Percentiles rank a stretch among this genome's conserved stretches.
phyloP scores from a whole-genome alignment of 53 echinoderm and acorn worm genomes.

The Actinopyga echinites region DNA sequence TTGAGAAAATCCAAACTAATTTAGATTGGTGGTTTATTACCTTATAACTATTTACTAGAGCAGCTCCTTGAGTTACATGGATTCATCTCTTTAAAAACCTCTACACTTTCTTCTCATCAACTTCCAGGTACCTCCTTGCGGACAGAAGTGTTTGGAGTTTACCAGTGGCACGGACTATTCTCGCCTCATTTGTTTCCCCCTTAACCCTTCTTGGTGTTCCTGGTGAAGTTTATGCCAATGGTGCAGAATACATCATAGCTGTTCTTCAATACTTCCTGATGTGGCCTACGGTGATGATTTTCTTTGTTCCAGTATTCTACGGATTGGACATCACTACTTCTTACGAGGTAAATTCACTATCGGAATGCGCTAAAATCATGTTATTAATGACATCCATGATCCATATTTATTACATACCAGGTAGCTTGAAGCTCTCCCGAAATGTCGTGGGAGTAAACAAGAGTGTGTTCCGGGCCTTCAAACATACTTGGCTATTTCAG shows the following conservation, averaged over 20 bases:
- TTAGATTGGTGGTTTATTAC: too few relatives aligned
- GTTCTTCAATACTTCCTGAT: not conserved
- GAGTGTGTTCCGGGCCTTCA: too few relatives aligned
- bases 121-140: not conserved
- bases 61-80: too few relatives aligned
- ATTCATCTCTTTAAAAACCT: too few relatives aligned
- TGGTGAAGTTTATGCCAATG: not conserved
- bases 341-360: slow-evolving; percentile 14
- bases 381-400: too few relatives aligned
- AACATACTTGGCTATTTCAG: too few relatives aligned
- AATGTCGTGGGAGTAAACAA: too few relatives aligned
- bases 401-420: too few relatives aligned
- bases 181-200: not conserved
- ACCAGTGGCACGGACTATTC: not conserved
- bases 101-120: not conserved
- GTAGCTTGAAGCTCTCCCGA: too few relatives aligned
- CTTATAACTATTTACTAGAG: too few relatives aligned
- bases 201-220: not conserved
- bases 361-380: too few relatives aligned
- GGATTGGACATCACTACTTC: not conserved
- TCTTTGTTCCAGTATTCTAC: not conserved
- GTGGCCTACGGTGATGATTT: not conserved
- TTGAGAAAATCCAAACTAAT: too few relatives aligned
- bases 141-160: not conserved
- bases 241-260: not conserved